These are phyloP conservation scores for Hemibagrus wyckioides DNA, from an alignment of 2,113 vertebrate species.

Conservation along the genomic window DNA sequence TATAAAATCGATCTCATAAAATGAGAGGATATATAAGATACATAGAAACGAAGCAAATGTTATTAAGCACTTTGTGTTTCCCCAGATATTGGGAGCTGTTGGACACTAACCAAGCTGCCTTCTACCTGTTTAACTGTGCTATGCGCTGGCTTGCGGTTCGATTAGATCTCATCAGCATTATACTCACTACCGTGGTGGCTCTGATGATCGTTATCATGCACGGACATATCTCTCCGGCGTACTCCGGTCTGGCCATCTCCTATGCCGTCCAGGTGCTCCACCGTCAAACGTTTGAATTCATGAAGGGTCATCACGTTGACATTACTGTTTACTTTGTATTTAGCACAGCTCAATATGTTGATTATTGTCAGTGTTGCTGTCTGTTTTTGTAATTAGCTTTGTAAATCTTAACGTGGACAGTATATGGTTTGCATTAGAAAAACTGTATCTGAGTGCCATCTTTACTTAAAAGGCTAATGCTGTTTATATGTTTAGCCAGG, in stretches of 20 bases:
- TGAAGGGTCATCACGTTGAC: background rate
- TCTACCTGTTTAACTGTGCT: constrained; percentile 79
- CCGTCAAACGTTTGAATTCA: background rate
- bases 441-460: background rate
- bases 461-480: background rate
- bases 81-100: constrained; percentile 77
- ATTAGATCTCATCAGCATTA: constrained; percentile 80
- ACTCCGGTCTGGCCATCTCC: constrained; percentile 78
- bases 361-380: background rate
- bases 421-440: background rate
- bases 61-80: constrained; percentile 17
- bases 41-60: background rate
- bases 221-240: constrained; percentile 76
- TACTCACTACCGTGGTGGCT: constrained; percentile 73
- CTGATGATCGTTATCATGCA: constrained; percentile 79
- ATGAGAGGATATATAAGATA: background rate
- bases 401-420: background rate
- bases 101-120: constrained; percentile 78
- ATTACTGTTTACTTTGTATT: constrained; percentile 4
- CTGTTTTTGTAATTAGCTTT: background rate
- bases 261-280: constrained; percentile 77
- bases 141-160: constrained; percentile 80
- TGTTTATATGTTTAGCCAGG: background rate
- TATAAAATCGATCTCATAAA: no score
- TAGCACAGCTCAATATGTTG: background rate